A percentile compares a stretch with the other conserved stretches of the same genome.
Evolutionary conservation across 1,140 invertebrate genomes (phyloP).

Genomic region (Eumaeus atala): DNA sequence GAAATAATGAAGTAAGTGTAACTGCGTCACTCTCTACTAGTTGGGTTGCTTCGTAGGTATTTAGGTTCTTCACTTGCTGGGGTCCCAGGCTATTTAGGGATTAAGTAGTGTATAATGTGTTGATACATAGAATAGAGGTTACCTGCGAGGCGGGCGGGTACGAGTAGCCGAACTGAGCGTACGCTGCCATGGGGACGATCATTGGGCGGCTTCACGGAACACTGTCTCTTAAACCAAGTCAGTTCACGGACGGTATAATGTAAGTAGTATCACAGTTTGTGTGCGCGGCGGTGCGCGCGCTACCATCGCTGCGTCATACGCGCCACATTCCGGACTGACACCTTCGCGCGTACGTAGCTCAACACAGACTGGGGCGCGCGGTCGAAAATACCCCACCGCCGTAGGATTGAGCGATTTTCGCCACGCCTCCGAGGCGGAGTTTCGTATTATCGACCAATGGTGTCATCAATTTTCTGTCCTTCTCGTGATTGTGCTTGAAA

Average conservation of each 20-base stretch:
- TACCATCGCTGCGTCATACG: constrained; percentile 57
- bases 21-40: too few relatives aligned
- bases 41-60: too few relatives aligned
- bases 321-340: constrained; percentile 46
- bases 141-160: constrained; percentile 88
- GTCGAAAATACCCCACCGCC: constrained; percentile 51
- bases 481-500: constrained; percentile 39
- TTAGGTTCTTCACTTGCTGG: too few relatives aligned
- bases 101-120: neutral
- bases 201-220: constrained; percentile 68
- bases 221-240: constrained; percentile 68
- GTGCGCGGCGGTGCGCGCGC: constrained; percentile 57
- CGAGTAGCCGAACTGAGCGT: constrained; percentile 87
- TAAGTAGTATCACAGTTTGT: constrained; percentile 65
- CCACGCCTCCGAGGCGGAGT: constrained; percentile 45
- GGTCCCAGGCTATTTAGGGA: too few relatives aligned
- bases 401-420: constrained; percentile 49
- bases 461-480: constrained; percentile 43
- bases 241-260: constrained; percentile 54
- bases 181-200: constrained; percentile 82
- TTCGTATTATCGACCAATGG: constrained; percentile 32
- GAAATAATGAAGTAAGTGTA: too few relatives aligned
- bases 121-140: too few relatives aligned
- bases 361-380: constrained; percentile 61
- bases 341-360: constrained; percentile 45